Conservation (phyloP, 2,113 vertebrate species). For the Ceyx melanurus region DNA sequence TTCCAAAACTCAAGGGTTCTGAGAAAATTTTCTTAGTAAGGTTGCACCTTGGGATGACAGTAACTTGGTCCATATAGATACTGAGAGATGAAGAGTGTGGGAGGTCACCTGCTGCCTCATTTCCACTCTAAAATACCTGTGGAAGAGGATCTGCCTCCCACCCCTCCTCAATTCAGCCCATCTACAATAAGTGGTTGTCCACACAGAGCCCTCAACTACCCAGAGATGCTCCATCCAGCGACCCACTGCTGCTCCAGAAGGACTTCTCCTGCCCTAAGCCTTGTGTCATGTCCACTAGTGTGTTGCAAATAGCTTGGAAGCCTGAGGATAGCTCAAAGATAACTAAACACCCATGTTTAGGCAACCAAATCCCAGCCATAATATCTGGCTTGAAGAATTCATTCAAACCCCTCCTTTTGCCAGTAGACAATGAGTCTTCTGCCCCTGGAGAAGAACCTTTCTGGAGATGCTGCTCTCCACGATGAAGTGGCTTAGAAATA, state of each 20-base stretch:
- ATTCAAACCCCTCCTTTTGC: background rate
- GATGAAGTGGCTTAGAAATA: background rate
- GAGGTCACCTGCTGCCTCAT: background rate
- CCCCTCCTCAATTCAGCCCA: background rate
- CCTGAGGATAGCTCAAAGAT: background rate
- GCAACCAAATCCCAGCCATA: background rate
- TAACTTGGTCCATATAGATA: rapidly evolving
- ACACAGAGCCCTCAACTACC: background rate
- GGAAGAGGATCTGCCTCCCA: background rate
- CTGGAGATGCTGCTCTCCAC: background rate
- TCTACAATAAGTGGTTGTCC: background rate
- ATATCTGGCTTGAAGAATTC: background rate
- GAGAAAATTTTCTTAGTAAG: background rate
- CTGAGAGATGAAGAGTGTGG: background rate
- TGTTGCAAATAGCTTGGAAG: background rate
- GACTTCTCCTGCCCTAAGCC: background rate
- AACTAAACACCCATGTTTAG: background rate
- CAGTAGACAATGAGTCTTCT: background rate
- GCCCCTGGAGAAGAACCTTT: background rate
- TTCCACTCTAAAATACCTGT: background rate
- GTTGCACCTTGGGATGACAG: background rate
- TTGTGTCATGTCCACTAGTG: too few species aligned
- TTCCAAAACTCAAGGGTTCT: background rate
- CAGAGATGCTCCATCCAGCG: background rate
- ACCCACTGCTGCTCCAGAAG: background rate